Evolutionary conservation across 2,113 vertebrate genomes (phyloP), one percentile per base, ranked within the genome.

Genomic region (Gnathonemus longibarbis): DNA sequence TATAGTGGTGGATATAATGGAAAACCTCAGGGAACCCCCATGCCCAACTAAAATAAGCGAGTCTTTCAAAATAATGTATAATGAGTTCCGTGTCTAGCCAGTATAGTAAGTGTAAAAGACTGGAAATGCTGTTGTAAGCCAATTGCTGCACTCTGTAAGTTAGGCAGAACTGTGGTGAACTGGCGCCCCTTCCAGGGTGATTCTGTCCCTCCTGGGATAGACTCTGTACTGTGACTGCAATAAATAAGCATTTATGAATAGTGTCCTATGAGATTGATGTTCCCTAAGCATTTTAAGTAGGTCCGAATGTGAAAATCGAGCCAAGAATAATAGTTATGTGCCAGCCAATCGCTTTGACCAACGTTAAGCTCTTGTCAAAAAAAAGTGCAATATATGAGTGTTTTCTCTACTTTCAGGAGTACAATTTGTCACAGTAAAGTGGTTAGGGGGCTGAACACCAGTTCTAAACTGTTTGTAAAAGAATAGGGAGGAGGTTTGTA

Each of bases 371-470:
- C n/a, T 27, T 8, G 21, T 10, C 19, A n/a, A 46, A 56, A 84
- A 45, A 6, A 50, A 31, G n/a, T 50, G 19, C 1, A 17, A 15
- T 15, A 45, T 48, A 4, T 84, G 45, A 42, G 10, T 84, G 45
- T 24, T 10, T 84, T 46, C 45, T 45, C 24, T 84, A 48, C 83
- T 84, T 48, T 48, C 2, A 35, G 49, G n/a, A 27, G 50, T 53
- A 87, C 48, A 87, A 31, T 89, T 58, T 88, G 53, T 58, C 49
- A 48, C 6, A 88, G 31, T 88, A 88, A 87, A 90, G 35, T 42
- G 50, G 56, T 50, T 45, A 31, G 39, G 89, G 21, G 80, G 21
- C 52, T 45, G 31, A 80, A 27, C 39, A 27, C 74, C 31, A 53
- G 50, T 42, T 84, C 52, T 84, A 77, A 84, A 3, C 21, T 53